Base-by-base conservation (phyloP, 1,140 invertebrate species). In the Episyrphus balteatus region DNA sequence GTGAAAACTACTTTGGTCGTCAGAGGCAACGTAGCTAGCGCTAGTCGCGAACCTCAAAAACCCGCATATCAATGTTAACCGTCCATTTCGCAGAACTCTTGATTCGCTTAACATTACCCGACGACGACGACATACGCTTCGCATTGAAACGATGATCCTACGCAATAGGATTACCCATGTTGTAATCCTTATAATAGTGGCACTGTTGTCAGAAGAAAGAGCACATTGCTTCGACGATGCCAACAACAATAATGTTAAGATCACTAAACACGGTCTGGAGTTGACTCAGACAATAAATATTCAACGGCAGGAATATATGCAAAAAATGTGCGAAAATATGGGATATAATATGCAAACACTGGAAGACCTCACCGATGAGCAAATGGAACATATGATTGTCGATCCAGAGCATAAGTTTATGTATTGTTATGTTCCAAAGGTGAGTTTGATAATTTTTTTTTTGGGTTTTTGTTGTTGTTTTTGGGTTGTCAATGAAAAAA, bases 361-460 rank as follows among this genome's bases (percentile, higher is more conserved):
- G 6, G 69, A 72, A 37, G 69, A 75, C 49, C 52, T 77, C 33
- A 75, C 70, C 40, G 68, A 72, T 11, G 71, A 67, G 47, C 72
- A 75, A 50, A 75, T 85, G 54, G 75, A 80, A 55, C 86, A 89
- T 63, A 77, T 91, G 63, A 71, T 91, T 47, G 80, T 91, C 14
- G 85, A 92, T 61, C 82, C 84, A 55, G 75, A 80, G 42, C 83
- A 89, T 56, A 83, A 86, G 58, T 68, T 92, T 3, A 71, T 94
- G 0, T 94, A 93, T 62, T 94, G 92, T 65, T 92, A 92, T 69
- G 88, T 94, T 42, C 90, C 92, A 45, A 94, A 94, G 78, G 86
- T 88, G 73, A 72, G 69, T 60, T 54, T 52, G 58, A 66, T 63
- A 46, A 11, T 18, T 39, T 17, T 48, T 12, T 32, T 39, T 46